A percentile compares a stretch with the other conserved stretches of the same genome.
phyloP scores from a whole-genome alignment of 2,113 vertebrate species.

The Jacana jacana region DNA sequence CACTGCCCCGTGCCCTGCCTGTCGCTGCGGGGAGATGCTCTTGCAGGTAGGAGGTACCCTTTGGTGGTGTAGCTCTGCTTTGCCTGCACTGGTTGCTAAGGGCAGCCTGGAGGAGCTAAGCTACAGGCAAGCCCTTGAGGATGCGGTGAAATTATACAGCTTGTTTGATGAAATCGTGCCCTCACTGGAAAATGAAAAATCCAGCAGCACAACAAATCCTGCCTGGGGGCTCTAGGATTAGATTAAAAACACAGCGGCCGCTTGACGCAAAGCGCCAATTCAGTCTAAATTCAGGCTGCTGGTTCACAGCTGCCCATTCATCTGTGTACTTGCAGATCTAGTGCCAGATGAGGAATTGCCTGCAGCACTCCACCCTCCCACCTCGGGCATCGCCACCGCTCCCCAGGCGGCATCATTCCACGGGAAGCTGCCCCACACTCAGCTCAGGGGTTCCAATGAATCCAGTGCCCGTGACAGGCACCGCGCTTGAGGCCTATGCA shows the following conservation, averaged over 20 bases:
- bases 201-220: constrained; percentile 19
- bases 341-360: neutral
- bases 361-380: accelerated
- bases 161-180: constrained; percentile 23
- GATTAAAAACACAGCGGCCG: neutral
- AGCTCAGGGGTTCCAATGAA: accelerated
- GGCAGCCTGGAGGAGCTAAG: neutral
- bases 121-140: constrained; percentile 21
- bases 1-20: neutral
- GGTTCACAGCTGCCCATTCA: neutral
- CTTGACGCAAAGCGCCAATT: neutral
- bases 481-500: accelerated
- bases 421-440: accelerated
- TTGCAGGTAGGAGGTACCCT: neutral
- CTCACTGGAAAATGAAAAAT: neutral
- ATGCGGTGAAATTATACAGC: neutral
- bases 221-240: neutral
- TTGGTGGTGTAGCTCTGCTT: neutral
- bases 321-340: neutral
- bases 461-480: accelerated
- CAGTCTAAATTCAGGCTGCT: neutral
- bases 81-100: neutral
- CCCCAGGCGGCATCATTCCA: accelerated
- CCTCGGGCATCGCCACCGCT: accelerated
- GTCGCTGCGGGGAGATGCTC: neutral